Percentiles rank a stretch among this genome's conserved stretches.
Conservation (phyloP, 2,888 invertebrate genomes). For the Drosophila picticornis region DNA sequence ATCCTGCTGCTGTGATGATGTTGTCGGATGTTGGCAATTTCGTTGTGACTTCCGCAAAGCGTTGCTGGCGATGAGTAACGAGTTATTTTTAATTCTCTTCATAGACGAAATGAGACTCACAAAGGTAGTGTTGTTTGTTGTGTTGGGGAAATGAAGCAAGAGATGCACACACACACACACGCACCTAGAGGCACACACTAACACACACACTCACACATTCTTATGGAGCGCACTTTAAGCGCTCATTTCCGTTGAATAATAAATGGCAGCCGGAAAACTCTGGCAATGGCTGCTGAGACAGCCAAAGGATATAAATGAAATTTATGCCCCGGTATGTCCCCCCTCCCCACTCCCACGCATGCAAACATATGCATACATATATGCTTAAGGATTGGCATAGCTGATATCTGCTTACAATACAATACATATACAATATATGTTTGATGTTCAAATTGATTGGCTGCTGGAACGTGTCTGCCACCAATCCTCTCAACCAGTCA, state of each 20-base stretch:
- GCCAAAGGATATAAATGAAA: conserved; percentile 56
- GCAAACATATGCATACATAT: conserved; percentile 14
- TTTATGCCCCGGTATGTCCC: conserved; percentile 27
- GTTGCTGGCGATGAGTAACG: conserved; percentile 58
- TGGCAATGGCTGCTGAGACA: conserved; percentile 34
- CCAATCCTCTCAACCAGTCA: not conserved
- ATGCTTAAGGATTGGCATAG: conserved; percentile 30
- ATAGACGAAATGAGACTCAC: conserved; percentile 50
- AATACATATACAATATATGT: conserved; percentile 26
- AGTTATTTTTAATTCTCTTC: conserved; percentile 72
- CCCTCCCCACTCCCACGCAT: not conserved
- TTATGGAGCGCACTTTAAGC: conserved; percentile 32
- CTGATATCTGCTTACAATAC: conserved; percentile 40
- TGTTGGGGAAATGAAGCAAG: not conserved
- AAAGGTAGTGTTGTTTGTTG: conserved; percentile 3
- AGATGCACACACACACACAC: conserved; percentile 8
- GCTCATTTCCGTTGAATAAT: conserved; percentile 72
- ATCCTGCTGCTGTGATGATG: conserved; percentile 17
- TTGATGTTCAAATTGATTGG: conserved; percentile 66
- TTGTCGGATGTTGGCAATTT: conserved; percentile 74
- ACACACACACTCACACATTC: conserved; percentile 2
- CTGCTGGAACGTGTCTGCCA: conserved; percentile 55
- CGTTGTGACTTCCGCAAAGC: conserved; percentile 63
- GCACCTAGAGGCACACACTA: not conserved
- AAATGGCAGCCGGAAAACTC: conserved; percentile 48